Percentiles rank a stretch among this genome's conserved stretches.
phyloP scores from a whole-genome alignment of 1,140 invertebrate genomes.

The Lasioglossum baleicum region DNA sequence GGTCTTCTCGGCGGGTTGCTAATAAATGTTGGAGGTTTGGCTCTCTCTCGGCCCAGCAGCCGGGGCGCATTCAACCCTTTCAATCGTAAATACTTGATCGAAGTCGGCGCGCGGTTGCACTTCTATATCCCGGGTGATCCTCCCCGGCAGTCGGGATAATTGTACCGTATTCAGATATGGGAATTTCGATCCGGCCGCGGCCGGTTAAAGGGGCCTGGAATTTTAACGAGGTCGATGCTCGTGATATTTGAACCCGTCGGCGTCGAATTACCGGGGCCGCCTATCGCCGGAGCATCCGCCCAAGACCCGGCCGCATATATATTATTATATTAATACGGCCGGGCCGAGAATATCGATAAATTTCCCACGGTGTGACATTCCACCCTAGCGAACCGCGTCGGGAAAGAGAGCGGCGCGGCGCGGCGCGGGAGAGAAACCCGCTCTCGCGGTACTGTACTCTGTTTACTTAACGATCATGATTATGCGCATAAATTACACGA shows the following conservation, averaged over 20 bases:
- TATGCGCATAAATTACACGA: slow-evolving; percentile 44
- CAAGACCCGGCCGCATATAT: neutral
- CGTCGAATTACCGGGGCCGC: neutral
- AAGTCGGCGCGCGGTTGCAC: neutral
- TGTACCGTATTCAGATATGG: neutral
- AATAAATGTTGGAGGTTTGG: neutral
- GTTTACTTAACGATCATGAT: slow-evolving; percentile 30
- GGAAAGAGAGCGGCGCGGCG: no score
- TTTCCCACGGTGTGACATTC: neutral
- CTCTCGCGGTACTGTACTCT: neutral
- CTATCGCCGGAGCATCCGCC: neutral
- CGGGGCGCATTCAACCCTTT: neutral
- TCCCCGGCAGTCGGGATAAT: neutral
- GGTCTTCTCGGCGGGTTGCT: no score
- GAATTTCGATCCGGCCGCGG: neutral
- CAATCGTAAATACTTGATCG: neutral
- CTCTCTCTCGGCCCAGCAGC: neutral
- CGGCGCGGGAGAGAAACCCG: neutral
- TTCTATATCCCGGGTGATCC: neutral
- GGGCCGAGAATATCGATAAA: neutral
- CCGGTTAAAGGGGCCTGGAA: neutral
- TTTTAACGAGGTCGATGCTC: slow-evolving; percentile 1
- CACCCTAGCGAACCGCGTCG: no score
- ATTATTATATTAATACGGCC: neutral
- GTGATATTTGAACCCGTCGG: neutral